phyloP scores from a whole-genome alignment of 2,113 vertebrate genomes.

The Lota lota region DNA sequence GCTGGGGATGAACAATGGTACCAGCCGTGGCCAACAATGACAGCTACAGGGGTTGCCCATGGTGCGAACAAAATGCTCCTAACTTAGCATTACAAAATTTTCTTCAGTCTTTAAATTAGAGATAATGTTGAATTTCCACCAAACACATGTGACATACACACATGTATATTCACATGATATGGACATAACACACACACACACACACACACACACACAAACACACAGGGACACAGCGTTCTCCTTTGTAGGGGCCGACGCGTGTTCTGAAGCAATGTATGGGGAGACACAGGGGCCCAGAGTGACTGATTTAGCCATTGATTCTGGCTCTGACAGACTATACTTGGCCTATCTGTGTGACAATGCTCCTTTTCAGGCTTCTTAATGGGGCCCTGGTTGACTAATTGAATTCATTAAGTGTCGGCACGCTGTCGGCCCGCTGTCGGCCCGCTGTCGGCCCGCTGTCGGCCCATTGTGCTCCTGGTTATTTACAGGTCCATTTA shows the following conservation, averaged over 20 bases:
- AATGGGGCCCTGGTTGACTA: constrained; percentile 56
- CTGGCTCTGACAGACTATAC: constrained; percentile 11
- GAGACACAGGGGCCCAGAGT: constrained; percentile 24
- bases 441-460: constrained; percentile 17
- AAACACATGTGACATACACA: too few relatives aligned
- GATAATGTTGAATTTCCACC: too few relatives aligned
- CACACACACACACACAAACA: not conserved
- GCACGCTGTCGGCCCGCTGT: constrained; percentile 19
- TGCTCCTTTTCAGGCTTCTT: constrained; percentile 58
- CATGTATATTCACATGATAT: too few relatives aligned
- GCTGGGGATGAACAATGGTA: too few relatives aligned
- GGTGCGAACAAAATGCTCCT: too few relatives aligned
- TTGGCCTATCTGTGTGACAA: constrained; percentile 51
- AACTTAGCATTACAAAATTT: too few relatives aligned
- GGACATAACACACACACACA: too few relatives aligned
- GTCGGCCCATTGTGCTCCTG: constrained; percentile 39
- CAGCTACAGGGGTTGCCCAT: too few relatives aligned
- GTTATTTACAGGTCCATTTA: constrained; percentile 64
- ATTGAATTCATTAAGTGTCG: constrained; percentile 63
- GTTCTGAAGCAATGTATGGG: constrained; percentile 40
- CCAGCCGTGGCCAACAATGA: too few relatives aligned
- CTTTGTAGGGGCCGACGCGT: too few relatives aligned
- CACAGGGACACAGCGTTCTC: not conserved
- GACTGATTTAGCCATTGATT: constrained; percentile 56
- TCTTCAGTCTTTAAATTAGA: too few relatives aligned